Percentiles rank a stretch among this genome's conserved stretches.
These are phyloP conservation scores for Sepiola atlantica DNA, from an alignment of 2,888 invertebrate genomes.

Conservation along the genomic window DNA sequence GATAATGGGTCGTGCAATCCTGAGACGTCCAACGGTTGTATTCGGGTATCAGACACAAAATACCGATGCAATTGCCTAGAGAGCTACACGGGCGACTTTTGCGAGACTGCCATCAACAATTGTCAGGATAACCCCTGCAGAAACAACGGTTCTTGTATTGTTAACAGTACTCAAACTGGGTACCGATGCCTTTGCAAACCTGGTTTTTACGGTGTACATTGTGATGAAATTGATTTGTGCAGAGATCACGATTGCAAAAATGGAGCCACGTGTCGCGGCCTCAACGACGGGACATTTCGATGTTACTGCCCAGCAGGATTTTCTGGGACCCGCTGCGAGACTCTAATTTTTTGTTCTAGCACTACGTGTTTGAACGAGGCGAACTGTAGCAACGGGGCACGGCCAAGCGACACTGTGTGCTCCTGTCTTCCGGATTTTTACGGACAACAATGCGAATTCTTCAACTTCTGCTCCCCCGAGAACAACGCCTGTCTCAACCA, in stretches of 20 bases:
- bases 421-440: slow-evolving; percentile 48
- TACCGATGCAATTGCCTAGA: slow-evolving; percentile 56
- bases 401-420: slow-evolving; percentile 56
- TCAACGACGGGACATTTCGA: slow-evolving; percentile 80
- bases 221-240: not conserved
- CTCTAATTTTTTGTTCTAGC: slow-evolving; percentile 48
- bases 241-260: not conserved
- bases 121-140: slow-evolving; percentile 59
- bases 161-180: slow-evolving; percentile 50
- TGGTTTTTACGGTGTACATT: not conserved
- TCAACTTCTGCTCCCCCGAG: slow-evolving; percentile 48
- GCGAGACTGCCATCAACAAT: slow-evolving; percentile 58
- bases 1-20: slow-evolving; percentile 60
- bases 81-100: slow-evolving; percentile 55
- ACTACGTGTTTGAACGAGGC: slow-evolving; percentile 50
- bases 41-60: slow-evolving; percentile 53
- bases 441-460: slow-evolving; percentile 48
- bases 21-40: slow-evolving; percentile 58
- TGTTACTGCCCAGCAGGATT: slow-evolving; percentile 51
- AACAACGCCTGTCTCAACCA: slow-evolving; percentile 49
- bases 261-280: not conserved
- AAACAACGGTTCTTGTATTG: slow-evolving; percentile 58
- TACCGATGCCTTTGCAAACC: not conserved
- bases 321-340: slow-evolving; percentile 47
- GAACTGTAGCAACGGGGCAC: slow-evolving; percentile 50